These are phyloP conservation scores for Danio jaintianensis DNA, from an alignment of 2,797 vertebrate species.

Conservation along the genomic window DNA sequence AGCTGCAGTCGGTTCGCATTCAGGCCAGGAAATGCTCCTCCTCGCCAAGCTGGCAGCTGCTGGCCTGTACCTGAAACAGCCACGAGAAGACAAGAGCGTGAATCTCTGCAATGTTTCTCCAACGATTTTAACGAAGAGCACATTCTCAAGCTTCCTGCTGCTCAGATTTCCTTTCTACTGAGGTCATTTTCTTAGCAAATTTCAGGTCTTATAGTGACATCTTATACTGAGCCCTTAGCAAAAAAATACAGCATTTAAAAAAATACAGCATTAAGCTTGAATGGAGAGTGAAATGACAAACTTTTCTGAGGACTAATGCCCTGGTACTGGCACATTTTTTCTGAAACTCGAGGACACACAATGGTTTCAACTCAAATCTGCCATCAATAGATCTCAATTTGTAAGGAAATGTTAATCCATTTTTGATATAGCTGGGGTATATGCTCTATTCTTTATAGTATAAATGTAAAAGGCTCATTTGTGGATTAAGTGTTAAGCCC, in stretches of 20 bases:
- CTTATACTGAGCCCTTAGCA: not conserved
- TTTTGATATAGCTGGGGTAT: too few relatives aligned
- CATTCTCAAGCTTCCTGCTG: not conserved
- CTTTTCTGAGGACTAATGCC: not conserved
- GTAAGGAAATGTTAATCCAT: too few relatives aligned
- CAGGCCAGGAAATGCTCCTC: slow-evolving; percentile 77
- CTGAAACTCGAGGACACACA: not conserved
- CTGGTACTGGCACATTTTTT: not conserved
- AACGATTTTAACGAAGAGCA: not conserved
- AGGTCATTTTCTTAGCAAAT: not conserved
- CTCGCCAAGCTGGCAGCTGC: slow-evolving; percentile 71
- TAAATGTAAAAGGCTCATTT: too few relatives aligned
- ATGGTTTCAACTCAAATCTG: not conserved
- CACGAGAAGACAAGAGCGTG: slow-evolving; percentile 50
- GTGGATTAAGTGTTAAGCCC: too few relatives aligned
- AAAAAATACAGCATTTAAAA: too few relatives aligned
- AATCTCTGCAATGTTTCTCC: slow-evolving; percentile 43
- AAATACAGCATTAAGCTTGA: not conserved
- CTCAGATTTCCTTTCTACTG: not conserved
- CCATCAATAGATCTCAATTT: not conserved
- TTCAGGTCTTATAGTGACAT: too few relatives aligned
- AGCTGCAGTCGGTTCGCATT: slow-evolving; percentile 79
- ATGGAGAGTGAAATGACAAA: not conserved
- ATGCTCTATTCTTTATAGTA: too few relatives aligned
- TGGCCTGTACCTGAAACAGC: slow-evolving; percentile 78